phyloP scores from a whole-genome alignment of 2,797 vertebrate species.

The Hoplostethus mediterraneus region DNA sequence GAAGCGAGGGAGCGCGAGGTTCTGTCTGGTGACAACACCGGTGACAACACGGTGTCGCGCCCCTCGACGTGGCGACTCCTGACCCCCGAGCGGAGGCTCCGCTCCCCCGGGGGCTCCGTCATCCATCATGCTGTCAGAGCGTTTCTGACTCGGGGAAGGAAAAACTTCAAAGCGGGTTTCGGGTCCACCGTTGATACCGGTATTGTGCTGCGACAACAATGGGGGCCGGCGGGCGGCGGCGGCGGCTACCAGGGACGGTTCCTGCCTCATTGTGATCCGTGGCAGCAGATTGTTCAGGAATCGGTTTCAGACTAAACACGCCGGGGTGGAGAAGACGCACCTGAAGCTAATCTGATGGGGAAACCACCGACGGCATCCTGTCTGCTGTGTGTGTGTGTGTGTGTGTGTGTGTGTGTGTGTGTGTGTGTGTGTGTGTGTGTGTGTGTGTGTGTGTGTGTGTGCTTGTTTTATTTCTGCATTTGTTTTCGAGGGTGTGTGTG shows the following conservation, averaged over 20 bases:
- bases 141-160: not conserved
- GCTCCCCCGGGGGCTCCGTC: too few species aligned
- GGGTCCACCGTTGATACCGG: not conserved
- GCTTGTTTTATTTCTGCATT: too few species aligned
- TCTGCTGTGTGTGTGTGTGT: too few species aligned
- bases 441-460: too few species aligned
- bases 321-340: conserved; percentile 87
- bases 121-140: too few species aligned
- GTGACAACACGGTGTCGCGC: too few species aligned
- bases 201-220: too few species aligned
- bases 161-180: conserved; percentile 63
- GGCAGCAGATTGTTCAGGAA: conserved; percentile 73
- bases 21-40: too few species aligned
- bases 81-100: too few species aligned
- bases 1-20: too few species aligned
- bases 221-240: conserved; percentile 12
- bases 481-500: not conserved
- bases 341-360: conserved; percentile 90
- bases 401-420: too few species aligned
- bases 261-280: conserved; percentile 78
- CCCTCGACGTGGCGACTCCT: too few species aligned
- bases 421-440: not conserved
- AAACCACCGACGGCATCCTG: conserved; percentile 25
- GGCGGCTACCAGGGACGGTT: conserved; percentile 63
- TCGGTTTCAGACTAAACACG: conserved; percentile 91